Percentiles rank a stretch among this genome's conserved stretches.
Conservation (phyloP, 2,888 invertebrate species). For the Pollenia labialis region DNA sequence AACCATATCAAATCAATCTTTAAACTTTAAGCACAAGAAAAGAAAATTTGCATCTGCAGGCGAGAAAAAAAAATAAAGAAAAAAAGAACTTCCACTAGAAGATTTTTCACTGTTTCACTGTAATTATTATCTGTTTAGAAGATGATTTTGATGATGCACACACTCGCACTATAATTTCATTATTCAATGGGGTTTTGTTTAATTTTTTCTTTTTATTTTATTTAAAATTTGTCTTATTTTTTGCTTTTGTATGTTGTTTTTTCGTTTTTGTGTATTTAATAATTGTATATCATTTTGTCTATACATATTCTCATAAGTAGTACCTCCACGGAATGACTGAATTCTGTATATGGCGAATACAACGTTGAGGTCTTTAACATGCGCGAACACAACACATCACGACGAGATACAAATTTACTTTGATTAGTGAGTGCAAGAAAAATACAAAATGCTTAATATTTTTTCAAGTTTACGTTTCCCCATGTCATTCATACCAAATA, state of each 20-base stretch:
- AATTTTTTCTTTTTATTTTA: constrained; percentile 9
- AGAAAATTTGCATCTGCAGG: constrained; percentile 61
- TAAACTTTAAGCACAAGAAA: constrained; percentile 50
- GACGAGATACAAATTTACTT: constrained; percentile 70
- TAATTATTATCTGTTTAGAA: constrained; percentile 25
- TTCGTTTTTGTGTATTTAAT: constrained; percentile 55
- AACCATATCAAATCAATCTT: constrained; percentile 63
- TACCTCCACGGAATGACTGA: constrained; percentile 55
- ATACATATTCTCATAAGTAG: constrained; percentile 52
- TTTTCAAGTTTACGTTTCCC: constrained; percentile 32
- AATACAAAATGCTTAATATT: constrained; percentile 21
- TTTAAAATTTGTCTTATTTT: constrained; percentile 16
- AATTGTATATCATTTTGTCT: constrained; percentile 60
- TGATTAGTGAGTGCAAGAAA: constrained; percentile 60
- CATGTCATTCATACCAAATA: not conserved
- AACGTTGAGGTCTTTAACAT: constrained; percentile 42
- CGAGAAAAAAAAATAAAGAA: not conserved
- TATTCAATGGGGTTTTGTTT: constrained; percentile 25
- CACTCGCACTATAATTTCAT: constrained; percentile 25
- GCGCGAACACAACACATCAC: constrained; percentile 66
- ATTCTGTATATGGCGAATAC: constrained; percentile 19
- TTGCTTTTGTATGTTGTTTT: constrained; percentile 2
- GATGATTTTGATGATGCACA: constrained; percentile 27
- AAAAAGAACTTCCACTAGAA: constrained; percentile 35
- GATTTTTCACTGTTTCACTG: constrained; percentile 51